Conservation (phyloP, 1,140 invertebrate species). For the Polyergus mexicanus region DNA sequence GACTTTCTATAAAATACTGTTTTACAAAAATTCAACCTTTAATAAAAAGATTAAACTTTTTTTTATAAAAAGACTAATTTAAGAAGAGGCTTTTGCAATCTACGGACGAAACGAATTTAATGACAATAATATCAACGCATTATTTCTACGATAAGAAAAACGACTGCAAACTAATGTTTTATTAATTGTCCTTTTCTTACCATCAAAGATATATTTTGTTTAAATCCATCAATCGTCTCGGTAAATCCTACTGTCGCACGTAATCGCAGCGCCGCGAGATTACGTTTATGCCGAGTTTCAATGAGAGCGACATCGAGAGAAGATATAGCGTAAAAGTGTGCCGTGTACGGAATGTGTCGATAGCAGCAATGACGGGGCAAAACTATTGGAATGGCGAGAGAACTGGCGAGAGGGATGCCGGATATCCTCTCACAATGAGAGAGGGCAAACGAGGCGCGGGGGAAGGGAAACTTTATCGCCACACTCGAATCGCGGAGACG, state of each 20-base stretch:
- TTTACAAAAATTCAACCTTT: too few species aligned
- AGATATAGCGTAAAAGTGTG: slow-evolving; percentile 46
- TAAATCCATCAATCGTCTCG: background rate
- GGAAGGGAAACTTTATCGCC: slow-evolving; percentile 68
- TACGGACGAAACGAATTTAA: background rate
- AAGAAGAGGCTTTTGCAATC: too few species aligned
- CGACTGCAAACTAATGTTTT: background rate
- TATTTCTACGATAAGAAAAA: background rate
- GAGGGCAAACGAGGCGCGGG: too few species aligned
- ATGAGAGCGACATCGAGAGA: slow-evolving; percentile 42
- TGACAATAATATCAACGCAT: background rate
- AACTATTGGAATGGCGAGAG: background rate
- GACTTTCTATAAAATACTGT: too few species aligned
- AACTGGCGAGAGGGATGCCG: background rate
- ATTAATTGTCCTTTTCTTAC: background rate
- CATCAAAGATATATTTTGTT: background rate
- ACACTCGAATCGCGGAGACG: slow-evolving; percentile 71
- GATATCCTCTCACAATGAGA: background rate
- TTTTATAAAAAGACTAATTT: too few species aligned
- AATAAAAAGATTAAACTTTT: too few species aligned
- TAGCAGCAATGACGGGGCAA: background rate
- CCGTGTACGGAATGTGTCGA: slow-evolving; percentile 43
- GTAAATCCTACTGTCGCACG: background rate
- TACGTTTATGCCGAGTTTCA: slow-evolving; percentile 44
- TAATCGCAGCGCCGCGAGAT: slow-evolving; percentile 44